Evolutionary conservation across 2,797 vertebrate genomes (phyloP), one percentile per base, ranked within the genome.

Genomic region (Notolepis coatsorum): DNA sequence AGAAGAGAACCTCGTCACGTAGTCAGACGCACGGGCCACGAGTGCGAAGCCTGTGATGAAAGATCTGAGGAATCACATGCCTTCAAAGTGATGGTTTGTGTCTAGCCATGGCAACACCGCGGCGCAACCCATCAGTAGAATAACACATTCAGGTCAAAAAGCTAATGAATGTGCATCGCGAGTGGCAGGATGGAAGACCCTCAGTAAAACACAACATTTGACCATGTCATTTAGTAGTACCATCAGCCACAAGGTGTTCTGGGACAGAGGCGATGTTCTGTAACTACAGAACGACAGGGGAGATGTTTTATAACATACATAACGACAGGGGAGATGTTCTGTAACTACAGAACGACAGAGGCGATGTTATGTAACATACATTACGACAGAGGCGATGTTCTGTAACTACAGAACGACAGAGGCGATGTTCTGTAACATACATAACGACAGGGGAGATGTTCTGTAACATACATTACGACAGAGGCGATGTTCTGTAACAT

Each of bases 131-230:
- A 81, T 81, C 71, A 80, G 82, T 71, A 77, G 65, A 77, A 66
- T 70, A 77, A 83, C 73, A 70, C 71, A 79, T 78, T 75, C 49
- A 23, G 81, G 76, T 86, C 76, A 85, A 81, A 81, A 71, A 80
- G 75, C 63, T 77, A 83, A 84, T 86, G 77, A 80, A 84, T 81
- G 71, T 81, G 79, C 77, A 82, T 85, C 65, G 69, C 75, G 68
- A 76, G 75, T 62, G 39, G 72, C 53, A 58, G 24, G 31, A 61
- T 42, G 41, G 46, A 50, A 61, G n/a, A 54, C 30, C 20, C 38
- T 65, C 7, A 48, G 5, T 54, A 47, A 64, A 73, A 51, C 24
- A 24, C 15, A 66, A 64, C 30, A 57, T 67, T 42, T 57, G 49
- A 33, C 61, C 54, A 75, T 76, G 65, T 45, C 59, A 63, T 71